phyloP scores from a whole-genome alignment of 2,113 vertebrate species.

The Pavo muticus region DNA sequence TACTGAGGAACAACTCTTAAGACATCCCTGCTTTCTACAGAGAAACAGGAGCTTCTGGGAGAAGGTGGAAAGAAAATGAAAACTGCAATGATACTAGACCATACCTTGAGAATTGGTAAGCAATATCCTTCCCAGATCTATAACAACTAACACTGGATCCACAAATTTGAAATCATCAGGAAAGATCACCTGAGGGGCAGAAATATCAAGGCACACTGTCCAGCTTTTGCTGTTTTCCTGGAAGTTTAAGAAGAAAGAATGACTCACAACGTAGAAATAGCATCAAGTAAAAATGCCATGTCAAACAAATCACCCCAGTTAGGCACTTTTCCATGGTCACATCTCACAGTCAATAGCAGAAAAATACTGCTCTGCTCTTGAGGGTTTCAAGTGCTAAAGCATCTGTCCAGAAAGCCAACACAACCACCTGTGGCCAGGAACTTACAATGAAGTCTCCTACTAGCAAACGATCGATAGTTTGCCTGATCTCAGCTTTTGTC shows the following conservation, averaged over 20 bases:
- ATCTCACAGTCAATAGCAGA: neutral
- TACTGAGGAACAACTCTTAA: neutral
- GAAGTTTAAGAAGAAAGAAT: neutral
- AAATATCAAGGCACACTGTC: constrained; percentile 95
- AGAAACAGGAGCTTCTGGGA: neutral
- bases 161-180: constrained; percentile 94
- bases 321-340: neutral
- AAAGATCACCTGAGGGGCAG: constrained; percentile 97
- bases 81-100: neutral
- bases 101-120: constrained; percentile 95
- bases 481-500: constrained; percentile 96
- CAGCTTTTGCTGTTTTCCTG: constrained; percentile 95
- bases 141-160: constrained; percentile 93
- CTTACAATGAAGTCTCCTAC: constrained; percentile 99
- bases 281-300: neutral
- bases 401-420: neutral
- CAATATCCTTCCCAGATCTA: constrained; percentile 95
- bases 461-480: constrained; percentile 94
- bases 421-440: neutral
- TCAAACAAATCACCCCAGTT: neutral
- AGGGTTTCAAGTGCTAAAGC: neutral
- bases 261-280: neutral
- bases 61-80: neutral
- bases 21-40: neutral
- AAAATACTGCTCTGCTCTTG: neutral